phyloP scores from a whole-genome alignment of 35 echinoderm and acorn worm species.

The Amphiura filiformis region DNA sequence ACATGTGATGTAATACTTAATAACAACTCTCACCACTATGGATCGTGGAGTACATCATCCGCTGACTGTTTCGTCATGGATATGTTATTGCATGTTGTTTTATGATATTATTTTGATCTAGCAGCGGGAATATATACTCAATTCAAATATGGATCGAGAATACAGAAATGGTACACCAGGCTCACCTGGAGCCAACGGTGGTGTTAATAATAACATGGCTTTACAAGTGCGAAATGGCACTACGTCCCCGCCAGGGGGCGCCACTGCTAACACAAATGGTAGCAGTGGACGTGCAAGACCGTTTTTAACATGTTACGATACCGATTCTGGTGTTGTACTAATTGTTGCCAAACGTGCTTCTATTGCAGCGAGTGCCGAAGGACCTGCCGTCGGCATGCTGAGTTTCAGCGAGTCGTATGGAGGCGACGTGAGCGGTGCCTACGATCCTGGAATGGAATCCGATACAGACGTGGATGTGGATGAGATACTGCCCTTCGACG shows the following conservation, averaged over 20 bases:
- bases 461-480: conserved; percentile 85
- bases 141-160: neutral
- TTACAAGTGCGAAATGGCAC: neutral
- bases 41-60: no score
- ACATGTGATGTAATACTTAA: no score
- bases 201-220: neutral
- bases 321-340: neutral
- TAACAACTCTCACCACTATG: no score
- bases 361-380: conserved; percentile 71
- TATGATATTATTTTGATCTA: neutral
- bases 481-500: conserved; percentile 92
- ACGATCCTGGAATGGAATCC: conserved; percentile 78
- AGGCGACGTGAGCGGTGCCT: conserved; percentile 95
- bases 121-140: neutral
- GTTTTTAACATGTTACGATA: conserved; percentile 7
- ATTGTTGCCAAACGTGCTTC: conserved; percentile 6
- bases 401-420: conserved; percentile 99
- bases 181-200: neutral
- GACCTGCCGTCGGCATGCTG: conserved; percentile 50
- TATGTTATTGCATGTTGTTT: neutral
- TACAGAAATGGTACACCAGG: neutral
- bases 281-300: neutral
- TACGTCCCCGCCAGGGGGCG: neutral
- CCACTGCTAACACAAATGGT: neutral
- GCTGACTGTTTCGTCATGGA: no score